phyloP scores from a whole-genome alignment of 2,113 vertebrate genomes.

The Sceloporus undulatus region DNA sequence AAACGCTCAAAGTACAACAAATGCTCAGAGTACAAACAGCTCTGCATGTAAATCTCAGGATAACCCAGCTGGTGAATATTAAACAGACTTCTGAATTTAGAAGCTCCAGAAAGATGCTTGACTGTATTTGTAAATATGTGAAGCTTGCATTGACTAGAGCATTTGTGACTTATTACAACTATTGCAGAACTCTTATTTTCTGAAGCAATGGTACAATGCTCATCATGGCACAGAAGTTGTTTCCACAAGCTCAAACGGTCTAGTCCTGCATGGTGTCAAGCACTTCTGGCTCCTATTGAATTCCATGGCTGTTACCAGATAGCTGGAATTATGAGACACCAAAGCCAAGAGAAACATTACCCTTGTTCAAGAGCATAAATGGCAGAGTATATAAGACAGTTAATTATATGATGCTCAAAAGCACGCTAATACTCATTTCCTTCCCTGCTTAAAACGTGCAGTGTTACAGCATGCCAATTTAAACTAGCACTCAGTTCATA shows the following conservation, averaged over 20 bases:
- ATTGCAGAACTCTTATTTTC: not conserved
- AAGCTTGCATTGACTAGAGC: not conserved
- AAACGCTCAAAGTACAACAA: not conserved
- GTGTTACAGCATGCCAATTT: not conserved
- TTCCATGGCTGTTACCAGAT: not conserved
- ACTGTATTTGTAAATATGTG: not conserved
- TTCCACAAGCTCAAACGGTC: not conserved
- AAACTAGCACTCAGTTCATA: not conserved
- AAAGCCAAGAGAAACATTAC: not conserved
- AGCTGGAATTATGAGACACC: not conserved
- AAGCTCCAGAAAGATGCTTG: slow-evolving; percentile 7
- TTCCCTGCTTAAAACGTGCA: not conserved
- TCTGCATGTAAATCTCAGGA: slow-evolving; percentile 1
- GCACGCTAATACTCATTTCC: not conserved
- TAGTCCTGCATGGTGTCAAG: slow-evolving; percentile 7
- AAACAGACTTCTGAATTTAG: not conserved
- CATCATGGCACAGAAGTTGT: not conserved
- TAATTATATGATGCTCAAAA: not conserved
- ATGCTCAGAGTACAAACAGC: not conserved
- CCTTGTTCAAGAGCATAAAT: slow-evolving; percentile 1
- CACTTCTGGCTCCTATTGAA: not conserved
- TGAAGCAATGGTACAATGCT: slow-evolving; percentile 20
- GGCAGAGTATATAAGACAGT: not conserved
- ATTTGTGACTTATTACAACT: slow-evolving; percentile 5
- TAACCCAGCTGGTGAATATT: not conserved